Evolutionary conservation across 2,113 vertebrate species (phyloP).

Genomic region (Chaenocephalus aceratus): DNA sequence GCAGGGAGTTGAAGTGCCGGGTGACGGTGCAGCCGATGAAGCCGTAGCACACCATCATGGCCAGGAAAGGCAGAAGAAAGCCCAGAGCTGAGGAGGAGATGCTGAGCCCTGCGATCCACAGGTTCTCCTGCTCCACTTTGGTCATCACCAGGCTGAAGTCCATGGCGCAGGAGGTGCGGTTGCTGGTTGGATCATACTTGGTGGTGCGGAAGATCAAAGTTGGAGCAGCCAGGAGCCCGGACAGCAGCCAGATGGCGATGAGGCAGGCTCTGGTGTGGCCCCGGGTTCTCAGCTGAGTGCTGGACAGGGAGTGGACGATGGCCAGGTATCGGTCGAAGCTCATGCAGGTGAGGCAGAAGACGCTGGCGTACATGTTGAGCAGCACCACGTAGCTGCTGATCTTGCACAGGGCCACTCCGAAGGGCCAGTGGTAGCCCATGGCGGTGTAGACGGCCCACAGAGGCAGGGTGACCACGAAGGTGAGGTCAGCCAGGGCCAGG

Average conservation of each 20-base stretch:
- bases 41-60: conserved; percentile 89
- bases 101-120: conserved; percentile 87
- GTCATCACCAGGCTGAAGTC: conserved; percentile 82
- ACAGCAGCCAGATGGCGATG: conserved; percentile 83
- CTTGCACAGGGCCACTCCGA: conserved; percentile 88
- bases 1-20: conserved; percentile 87
- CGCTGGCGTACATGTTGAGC: conserved; percentile 90
- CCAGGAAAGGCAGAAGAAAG: conserved; percentile 87
- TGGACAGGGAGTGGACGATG: conserved; percentile 87
- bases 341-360: conserved; percentile 90
- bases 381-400: conserved; percentile 89
- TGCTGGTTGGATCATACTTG: conserved; percentile 57
- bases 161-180: conserved; percentile 85
- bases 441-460: conserved; percentile 91
- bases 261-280: conserved; percentile 76
- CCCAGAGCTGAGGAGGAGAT: conserved; percentile 86
- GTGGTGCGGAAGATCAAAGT: conserved; percentile 86
- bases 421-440: conserved; percentile 90
- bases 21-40: conserved; percentile 87
- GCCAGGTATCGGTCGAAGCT: conserved; percentile 91
- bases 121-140: conserved; percentile 62
- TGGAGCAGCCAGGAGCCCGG: conserved; percentile 83
- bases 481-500: conserved; percentile 89
- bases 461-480: conserved; percentile 89
- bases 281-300: conserved; percentile 82